Evolutionary conservation across 2,797 vertebrate species (phyloP), one percentile per base, ranked within the genome.

Genomic region (Sebastes oblongus): DNA sequence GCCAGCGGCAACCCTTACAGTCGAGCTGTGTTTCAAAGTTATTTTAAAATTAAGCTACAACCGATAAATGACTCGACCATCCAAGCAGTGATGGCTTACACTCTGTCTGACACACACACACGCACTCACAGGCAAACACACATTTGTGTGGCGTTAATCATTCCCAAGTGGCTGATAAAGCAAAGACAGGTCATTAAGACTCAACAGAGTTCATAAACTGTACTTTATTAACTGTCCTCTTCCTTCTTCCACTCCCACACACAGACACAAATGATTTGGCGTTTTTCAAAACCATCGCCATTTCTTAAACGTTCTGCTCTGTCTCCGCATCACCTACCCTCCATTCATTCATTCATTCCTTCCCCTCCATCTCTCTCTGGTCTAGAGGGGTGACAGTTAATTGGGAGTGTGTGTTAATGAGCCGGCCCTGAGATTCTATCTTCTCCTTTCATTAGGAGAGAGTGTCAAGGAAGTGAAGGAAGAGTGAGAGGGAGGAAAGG

Each of bases 391-490:
- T 86, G 81, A 90, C 85, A 85, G 85, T 78, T 90, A 93, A 92
- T 91, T 88, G 90, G 82, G 83, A 86, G 75, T 14, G 74, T 39
- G 75, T 86, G 92, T 92, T 89, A 92, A 92, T 88, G 88, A 92
- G 92, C 72, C 69, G 81, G 84, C 82, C 62, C 67, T 50, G 79
- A 89, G 91, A 91, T 90, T 73, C 72, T 77, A 86, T 90, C 86
- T 87, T 76, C 68, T 79, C 58, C 78, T 88, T 90, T 91, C 86
- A 92, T 92, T 92, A 90, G 66, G 66, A 77, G 75, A 32, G 12
- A 3, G 62, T 62, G 84, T 87, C 75, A 71, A 72, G 56, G 34
- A 81, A 84, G 72, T 14, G 32, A 74, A 29, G 71, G 27, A 70
- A 59, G 56, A 74, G 39, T 1, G 30, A 32, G 42, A 66, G 10